phyloP scores from a whole-genome alignment of 2,113 vertebrate genomes.

The Anguilla japonica region DNA sequence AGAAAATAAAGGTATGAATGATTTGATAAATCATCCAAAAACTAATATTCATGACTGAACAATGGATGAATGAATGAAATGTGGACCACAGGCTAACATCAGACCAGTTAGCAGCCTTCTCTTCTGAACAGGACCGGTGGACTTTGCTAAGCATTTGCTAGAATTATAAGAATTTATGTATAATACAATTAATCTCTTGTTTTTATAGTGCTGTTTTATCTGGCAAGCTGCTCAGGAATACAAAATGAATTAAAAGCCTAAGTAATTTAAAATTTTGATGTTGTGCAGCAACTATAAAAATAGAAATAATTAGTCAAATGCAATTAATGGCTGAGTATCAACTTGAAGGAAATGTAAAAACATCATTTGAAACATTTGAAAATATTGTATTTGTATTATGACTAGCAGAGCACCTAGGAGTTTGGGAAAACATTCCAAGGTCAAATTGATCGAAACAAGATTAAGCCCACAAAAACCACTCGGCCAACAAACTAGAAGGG shows the following conservation, averaged over 20 bases:
- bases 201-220: neutral
- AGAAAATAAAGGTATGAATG: neutral
- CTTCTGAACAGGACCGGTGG: neutral
- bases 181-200: no score
- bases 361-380: no score
- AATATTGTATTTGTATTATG: neutral
- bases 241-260: neutral
- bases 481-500: no score
- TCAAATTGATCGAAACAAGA: no score
- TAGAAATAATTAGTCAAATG: neutral
- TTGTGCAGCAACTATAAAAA: neutral
- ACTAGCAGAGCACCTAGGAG: neutral
- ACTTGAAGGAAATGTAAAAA: neutral
- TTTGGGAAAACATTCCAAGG: neutral
- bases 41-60: neutral
- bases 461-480: no score
- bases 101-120: neutral
- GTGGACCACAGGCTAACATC: neutral
- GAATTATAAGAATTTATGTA: neutral
- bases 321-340: neutral
- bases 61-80: neutral
- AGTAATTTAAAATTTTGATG: neutral
- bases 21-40: neutral
- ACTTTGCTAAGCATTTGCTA: neutral
- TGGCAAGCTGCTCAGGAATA: neutral